Conservation (phyloP, 1,140 invertebrate species). For the Thereuonema tuberculata region DNA sequence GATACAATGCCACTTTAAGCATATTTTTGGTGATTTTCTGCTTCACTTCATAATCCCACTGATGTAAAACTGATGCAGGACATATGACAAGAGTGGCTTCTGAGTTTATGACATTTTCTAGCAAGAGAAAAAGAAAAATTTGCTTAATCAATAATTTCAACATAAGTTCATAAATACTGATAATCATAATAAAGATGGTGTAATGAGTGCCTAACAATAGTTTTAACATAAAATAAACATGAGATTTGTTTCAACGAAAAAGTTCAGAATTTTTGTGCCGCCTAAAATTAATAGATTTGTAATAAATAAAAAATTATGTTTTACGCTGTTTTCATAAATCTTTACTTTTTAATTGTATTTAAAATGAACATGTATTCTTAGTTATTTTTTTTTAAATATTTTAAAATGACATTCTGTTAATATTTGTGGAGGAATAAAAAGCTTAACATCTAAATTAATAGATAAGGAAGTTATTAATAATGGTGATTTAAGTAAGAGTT, state of each 20-base stretch:
- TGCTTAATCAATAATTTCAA: neutral
- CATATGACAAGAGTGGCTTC: constrained; percentile 70
- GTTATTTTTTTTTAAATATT: no score
- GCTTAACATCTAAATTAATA: no score
- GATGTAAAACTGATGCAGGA: constrained; percentile 54
- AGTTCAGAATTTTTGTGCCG: neutral
- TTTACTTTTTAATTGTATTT: no score
- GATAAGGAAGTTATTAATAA: no score
- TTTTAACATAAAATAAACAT: neutral
- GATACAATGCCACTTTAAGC: constrained; percentile 55
- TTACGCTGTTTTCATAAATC: no score
- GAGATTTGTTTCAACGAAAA: no score
- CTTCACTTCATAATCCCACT: constrained; percentile 73
- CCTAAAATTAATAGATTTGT: neutral
- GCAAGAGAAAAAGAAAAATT: neutral
- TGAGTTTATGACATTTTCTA: constrained; percentile 21
- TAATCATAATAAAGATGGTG: neutral
- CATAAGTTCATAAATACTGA: neutral
- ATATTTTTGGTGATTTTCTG: constrained; percentile 44
- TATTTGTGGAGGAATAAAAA: no score
- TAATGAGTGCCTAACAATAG: neutral
- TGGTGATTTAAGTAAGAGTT: no score
- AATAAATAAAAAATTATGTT: no score
- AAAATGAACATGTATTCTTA: no score
- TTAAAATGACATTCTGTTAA: no score